phyloP scores from a whole-genome alignment of 1,140 invertebrate genomes.

The Trichoplusia ni region DNA sequence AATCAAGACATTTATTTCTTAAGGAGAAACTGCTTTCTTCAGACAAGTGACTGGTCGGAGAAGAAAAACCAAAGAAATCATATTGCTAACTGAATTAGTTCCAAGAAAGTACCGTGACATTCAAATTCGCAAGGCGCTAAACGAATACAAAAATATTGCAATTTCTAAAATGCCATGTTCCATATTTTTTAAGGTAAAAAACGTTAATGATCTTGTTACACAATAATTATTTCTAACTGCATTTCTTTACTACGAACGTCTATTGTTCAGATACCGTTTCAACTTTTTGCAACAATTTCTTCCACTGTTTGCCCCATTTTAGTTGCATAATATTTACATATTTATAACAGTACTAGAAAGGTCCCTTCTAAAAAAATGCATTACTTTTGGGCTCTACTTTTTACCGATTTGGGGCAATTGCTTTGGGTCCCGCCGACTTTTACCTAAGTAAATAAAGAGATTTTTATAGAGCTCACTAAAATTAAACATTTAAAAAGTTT shows the following conservation, averaged over 20 bases:
- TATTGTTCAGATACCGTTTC: conserved; percentile 31
- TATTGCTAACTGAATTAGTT: not conserved
- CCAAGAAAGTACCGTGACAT: conserved; percentile 13
- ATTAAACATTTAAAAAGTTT: conserved; percentile 44
- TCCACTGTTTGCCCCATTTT: conserved; percentile 39
- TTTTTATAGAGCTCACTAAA: conserved; percentile 56
- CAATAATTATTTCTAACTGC: conserved; percentile 31
- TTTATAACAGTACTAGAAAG: conserved; percentile 62
- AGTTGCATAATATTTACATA: conserved; percentile 50
- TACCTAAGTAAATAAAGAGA: conserved; percentile 62
- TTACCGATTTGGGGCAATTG: conserved; percentile 61
- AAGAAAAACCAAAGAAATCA: not conserved
- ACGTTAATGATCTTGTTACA: conserved; percentile 20
- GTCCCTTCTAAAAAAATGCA: conserved; percentile 54
- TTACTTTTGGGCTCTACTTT: conserved; percentile 64
- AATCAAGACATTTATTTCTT: too few relatives aligned
- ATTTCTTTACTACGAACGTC: conserved; percentile 36
- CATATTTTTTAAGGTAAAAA: conserved; percentile 12
- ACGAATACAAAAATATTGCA: not conserved
- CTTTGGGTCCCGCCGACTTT: conserved; percentile 35
- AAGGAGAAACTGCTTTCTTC: too few relatives aligned
- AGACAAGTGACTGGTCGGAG: too few relatives aligned
- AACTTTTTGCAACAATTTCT: conserved; percentile 41
- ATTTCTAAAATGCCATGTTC: not conserved
- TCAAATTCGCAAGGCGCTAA: conserved; percentile 4